phyloP scores from a whole-genome alignment of 30 jellyfish, hydroid and myxozoan species.

The Aurelia coerulea region DNA sequence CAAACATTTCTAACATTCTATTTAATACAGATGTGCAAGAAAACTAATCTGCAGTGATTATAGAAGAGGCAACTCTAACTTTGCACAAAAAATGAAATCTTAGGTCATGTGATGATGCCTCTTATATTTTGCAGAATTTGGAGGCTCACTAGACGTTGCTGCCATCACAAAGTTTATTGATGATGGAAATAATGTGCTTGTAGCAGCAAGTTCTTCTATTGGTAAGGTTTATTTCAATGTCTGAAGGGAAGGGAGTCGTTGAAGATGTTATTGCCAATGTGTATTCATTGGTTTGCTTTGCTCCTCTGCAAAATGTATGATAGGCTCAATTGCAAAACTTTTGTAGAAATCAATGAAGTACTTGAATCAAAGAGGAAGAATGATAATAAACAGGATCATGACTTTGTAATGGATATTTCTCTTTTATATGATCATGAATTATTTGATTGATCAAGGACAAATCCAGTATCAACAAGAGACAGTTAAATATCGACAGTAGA shows the following conservation, averaged over 20 bases:
- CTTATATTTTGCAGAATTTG: constrained; percentile 69
- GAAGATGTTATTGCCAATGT: too few relatives aligned
- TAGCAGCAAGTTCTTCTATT: constrained; percentile 89
- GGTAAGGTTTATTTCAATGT: constrained; percentile 46
- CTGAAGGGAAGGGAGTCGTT: neutral
- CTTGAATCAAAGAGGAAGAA: too few relatives aligned
- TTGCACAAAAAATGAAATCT: neutral
- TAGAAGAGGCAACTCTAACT: neutral
- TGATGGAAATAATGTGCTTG: constrained; percentile 89
- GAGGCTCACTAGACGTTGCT: constrained; percentile 88
- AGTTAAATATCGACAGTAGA: too few relatives aligned
- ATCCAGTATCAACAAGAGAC: too few relatives aligned
- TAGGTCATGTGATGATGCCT: neutral
- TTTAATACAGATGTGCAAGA: neutral
- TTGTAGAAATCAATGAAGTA: too few relatives aligned
- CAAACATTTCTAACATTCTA: too few relatives aligned
- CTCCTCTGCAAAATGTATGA: neutral
- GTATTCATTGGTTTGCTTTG: neutral
- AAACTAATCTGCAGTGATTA: neutral
- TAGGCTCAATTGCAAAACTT: too few relatives aligned
- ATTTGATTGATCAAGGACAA: too few relatives aligned
- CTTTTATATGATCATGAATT: too few relatives aligned
- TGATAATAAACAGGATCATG: too few relatives aligned
- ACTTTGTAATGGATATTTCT: too few relatives aligned
- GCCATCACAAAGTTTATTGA: constrained; percentile 88